phyloP scores from a whole-genome alignment of 1,140 invertebrate genomes.

The Orussus abietinus region DNA sequence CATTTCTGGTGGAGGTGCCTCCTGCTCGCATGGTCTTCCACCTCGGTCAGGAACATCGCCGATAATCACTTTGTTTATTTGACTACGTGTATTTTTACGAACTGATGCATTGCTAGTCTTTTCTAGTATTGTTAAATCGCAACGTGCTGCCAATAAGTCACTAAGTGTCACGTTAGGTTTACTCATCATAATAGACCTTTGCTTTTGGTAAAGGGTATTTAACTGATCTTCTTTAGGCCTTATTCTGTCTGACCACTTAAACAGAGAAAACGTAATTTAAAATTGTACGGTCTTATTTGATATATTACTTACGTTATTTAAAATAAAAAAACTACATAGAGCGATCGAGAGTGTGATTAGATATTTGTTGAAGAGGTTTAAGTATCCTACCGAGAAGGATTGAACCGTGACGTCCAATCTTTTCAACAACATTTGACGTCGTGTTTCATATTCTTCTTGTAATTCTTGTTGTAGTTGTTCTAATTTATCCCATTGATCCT shows the following conservation, averaged over 20 bases:
- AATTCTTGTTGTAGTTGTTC: slow-evolving; percentile 68
- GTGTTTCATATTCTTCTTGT: slow-evolving; percentile 74
- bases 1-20: slow-evolving; percentile 93
- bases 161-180: slow-evolving; percentile 65
- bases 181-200: slow-evolving; percentile 61
- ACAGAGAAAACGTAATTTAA: slow-evolving; percentile 18
- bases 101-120: slow-evolving; percentile 82
- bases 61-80: slow-evolving; percentile 84
- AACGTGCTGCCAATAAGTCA: slow-evolving; percentile 76
- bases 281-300: slow-evolving; percentile 7
- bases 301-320: slow-evolving; percentile 3
- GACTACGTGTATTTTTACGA: slow-evolving; percentile 73
- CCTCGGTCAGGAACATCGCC: slow-evolving; percentile 81
- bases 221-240: slow-evolving; percentile 72
- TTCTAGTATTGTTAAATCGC: slow-evolving; percentile 77
- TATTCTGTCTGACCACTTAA: slow-evolving; percentile 81
- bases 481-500: slow-evolving; percentile 79
- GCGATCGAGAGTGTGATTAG: slow-evolving; percentile 7
- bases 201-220: slow-evolving; percentile 64
- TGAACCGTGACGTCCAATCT: slow-evolving; percentile 91
- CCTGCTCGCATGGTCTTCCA: slow-evolving; percentile 81
- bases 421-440: slow-evolving; percentile 85
- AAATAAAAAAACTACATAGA: slow-evolving; percentile 3
- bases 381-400: slow-evolving; percentile 71
- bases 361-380: slow-evolving; percentile 4